Percentiles rank a stretch among this genome's conserved stretches.
Conservation (phyloP, 2,113 vertebrate species). For the Corynorhinus townsendii region DNA sequence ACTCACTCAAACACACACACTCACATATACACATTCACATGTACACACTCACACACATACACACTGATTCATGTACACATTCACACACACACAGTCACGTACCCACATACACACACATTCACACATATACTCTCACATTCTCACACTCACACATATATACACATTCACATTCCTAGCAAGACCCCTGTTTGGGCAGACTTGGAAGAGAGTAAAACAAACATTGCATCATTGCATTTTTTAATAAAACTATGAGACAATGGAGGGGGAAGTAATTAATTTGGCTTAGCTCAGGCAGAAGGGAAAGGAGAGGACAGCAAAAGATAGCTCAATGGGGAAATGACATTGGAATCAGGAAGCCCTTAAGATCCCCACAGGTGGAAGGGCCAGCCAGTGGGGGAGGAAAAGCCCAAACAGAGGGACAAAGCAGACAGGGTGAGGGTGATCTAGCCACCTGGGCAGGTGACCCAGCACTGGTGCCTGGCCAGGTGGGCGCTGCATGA, state of each 20-base stretch:
- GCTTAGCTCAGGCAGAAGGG: background rate
- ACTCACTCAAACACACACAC: background rate
- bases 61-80: background rate
- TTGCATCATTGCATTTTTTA: background rate
- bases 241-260: background rate
- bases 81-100: background rate
- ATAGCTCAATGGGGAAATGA: background rate
- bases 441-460: background rate
- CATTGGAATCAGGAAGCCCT: background rate
- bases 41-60: background rate
- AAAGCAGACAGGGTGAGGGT: fast-evolving
- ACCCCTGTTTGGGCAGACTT: background rate
- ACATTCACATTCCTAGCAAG: background rate
- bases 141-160: background rate
- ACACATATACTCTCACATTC: background rate
- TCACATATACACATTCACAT: background rate
- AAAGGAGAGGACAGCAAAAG: background rate
- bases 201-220: background rate
- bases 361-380: too few relatives aligned
- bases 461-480: fast-evolving
- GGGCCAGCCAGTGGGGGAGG: fast-evolving
- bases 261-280: background rate
- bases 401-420: too few relatives aligned
- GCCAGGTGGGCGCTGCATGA: background rate
- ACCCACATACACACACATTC: background rate